Base-by-base conservation (phyloP, 2,888 invertebrate species). In the Rapana venosa region DNA sequence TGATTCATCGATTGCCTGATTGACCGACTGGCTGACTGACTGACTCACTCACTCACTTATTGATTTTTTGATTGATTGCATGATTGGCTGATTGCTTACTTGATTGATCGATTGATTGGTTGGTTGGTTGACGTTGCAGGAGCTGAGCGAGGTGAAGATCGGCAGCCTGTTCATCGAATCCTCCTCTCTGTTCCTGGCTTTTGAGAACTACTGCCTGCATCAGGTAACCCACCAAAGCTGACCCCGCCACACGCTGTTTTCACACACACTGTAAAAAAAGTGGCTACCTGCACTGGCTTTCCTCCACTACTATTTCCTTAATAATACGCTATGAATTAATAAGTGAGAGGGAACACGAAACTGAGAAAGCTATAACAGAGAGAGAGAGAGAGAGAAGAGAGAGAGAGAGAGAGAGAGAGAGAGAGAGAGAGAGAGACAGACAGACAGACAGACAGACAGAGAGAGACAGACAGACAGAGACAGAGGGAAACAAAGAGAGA, bases 141-240 rank as follows among this genome's bases (percentile, higher is more conserved):
- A 98, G 96, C 97, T 98, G 91, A 97, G 98, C 91, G 98, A 98
- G 79, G 98, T 99, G 66, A 98, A 98, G 96, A 98, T 99, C 92
- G 99, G 99, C 2, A 98, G 98, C 96, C 97, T 98, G 93, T 98
- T 99, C 96, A 96, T 98, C 93, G 98, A 99, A 95, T 98, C 98
- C 61, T 94, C 96, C 17, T 98, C 98, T 90, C 98, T 99, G 98
- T 97, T 99, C 93, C 98, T 98, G 95, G 98, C 98, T 74, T 99
- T 99, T 96, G 98, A 99, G 96, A 98, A 98, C 88, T 99, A 99
- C 96, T 99, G 99, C 96, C 98, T 99, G 70, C 97, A 98, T 93
- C 99, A 97, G 96, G 97, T 97, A 93, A 89, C 91, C n/a, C 35
- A 20, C 74, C 20, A 22, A 15, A 70, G 22, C 35, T 22, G 36